These are phyloP conservation scores for Oscheius sp. DNA, from an alignment of 2,888 invertebrate species.

Conservation along the genomic window DNA sequence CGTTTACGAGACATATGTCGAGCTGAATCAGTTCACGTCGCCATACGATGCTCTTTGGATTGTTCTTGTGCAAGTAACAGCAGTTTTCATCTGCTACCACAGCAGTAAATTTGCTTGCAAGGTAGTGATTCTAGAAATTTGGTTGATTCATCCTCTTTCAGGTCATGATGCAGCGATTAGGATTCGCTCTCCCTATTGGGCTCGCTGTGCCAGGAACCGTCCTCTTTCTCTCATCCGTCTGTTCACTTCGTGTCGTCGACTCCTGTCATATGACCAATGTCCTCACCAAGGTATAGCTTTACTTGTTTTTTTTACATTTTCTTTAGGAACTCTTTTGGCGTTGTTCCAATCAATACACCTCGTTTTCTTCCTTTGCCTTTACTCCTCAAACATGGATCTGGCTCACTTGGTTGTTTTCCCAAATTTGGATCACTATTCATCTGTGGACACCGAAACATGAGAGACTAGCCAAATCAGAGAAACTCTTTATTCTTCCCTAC, in stretches of 20 bases:
- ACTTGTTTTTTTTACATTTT: background rate
- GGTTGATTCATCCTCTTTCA: constrained; percentile 21
- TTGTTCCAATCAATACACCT: constrained; percentile 77
- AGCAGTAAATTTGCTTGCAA: constrained; percentile 74
- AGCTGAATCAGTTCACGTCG: constrained; percentile 66
- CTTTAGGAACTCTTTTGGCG: constrained; percentile 81
- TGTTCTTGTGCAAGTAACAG: constrained; percentile 66
- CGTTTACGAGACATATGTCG: constrained; percentile 65
- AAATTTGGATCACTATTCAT: constrained; percentile 94
- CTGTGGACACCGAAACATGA: constrained; percentile 98
- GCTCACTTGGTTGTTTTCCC: constrained; percentile 72
- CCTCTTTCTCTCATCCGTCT: constrained; percentile 72
- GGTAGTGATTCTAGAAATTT: constrained; percentile 37
- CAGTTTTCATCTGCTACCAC: constrained; percentile 72
- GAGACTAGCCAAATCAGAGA: constrained; percentile 91
- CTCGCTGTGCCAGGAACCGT: constrained; percentile 89
- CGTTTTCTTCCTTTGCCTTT: constrained; percentile 50
- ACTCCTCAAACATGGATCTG: constrained; percentile 68
- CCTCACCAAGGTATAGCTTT: constrained; percentile 71
- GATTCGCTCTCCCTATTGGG: constrained; percentile 94
- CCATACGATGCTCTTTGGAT: constrained; percentile 71
- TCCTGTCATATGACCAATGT: constrained; percentile 85
- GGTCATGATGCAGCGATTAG: constrained; percentile 86
- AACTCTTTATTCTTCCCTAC: constrained; percentile 89
- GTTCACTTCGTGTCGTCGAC: constrained; percentile 78